Base-by-base conservation (phyloP, 2,888 invertebrate species). In the Chirona hameri region DNA sequence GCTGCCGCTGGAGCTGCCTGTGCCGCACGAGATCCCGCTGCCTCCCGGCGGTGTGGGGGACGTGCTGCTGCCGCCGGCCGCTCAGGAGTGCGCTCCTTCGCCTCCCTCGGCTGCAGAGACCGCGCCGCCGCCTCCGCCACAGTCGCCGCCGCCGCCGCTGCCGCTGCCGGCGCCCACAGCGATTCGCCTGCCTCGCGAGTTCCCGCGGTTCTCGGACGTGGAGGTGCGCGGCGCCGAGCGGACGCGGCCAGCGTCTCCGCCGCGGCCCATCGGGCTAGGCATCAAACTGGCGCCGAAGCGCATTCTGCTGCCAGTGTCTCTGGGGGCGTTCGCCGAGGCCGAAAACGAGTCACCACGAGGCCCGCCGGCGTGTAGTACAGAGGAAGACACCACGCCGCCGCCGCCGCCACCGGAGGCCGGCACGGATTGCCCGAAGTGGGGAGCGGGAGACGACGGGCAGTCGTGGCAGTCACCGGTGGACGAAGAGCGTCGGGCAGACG, bases 251-350 rank as follows among this genome's bases (percentile, higher is more conserved):
- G 21, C 24, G 27, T n/a, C 24, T n/a, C 21, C 76, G 39, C 76
- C 21, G 31, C 29, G 29, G 39, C 76, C 76, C 31, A 76, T 76
- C 76, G 76, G 76, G 9, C 76, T 76, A 1, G 76, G 76, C 39
- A 76, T 76, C 39, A 76, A 76, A 39, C 39, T 76, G 39, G 76
- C 39, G 76, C 39, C 76, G 76, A 76, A 76, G 39, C 76, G 76
- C 39, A 39, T 24, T 12, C 31, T 76, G 21, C 76, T 5, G 39
- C 76, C 39, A 39, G 76, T 76, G 76, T 29, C 39, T 21, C 39
- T 76, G 21, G 76, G 76, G 5, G 76, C 76, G 9, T 76, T 76
- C 76, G 76, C 76, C 21, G 76, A 76, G 5, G 21, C 76, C 2
- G 76, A 76, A 21, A 39, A 76, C 10, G 27, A n/a, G 29, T n/a